A percentile compares a stretch with the other conserved stretches of the same genome.
Conservation (phyloP, 1,140 invertebrate genomes). For the Brachionus rubens region DNA sequence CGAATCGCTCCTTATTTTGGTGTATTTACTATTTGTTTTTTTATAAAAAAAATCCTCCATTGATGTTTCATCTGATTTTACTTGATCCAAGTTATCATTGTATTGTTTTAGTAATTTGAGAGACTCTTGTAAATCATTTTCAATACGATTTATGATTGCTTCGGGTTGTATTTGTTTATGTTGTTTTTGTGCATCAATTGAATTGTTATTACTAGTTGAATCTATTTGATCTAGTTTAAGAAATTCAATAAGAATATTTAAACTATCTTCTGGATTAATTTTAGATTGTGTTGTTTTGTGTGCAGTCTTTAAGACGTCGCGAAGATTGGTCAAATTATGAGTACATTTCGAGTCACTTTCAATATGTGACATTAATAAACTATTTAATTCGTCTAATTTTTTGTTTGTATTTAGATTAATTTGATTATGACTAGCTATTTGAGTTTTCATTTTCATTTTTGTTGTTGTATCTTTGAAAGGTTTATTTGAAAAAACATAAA, state of each 20-base stretch:
- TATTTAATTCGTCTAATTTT: conserved; percentile 17
- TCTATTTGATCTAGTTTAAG: not conserved
- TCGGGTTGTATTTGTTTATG: not conserved
- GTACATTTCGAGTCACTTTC: not conserved
- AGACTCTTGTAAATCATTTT: conserved; percentile 33
- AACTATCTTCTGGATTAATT: conserved; percentile 1
- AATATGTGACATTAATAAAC: conserved; percentile 18
- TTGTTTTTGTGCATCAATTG: not conserved
- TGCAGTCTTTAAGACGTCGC: not conserved
- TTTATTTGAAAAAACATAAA: no score
- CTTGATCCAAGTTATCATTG: not conserved
- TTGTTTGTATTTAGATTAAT: not conserved
- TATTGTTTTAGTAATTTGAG: conserved; percentile 16
- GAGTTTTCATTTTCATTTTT: conserved; percentile 18
- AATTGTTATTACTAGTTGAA: conserved; percentile 28
- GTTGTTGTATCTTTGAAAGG: no score
- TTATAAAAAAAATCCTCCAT: not conserved
- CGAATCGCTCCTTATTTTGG: not conserved
- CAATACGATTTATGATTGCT: not conserved
- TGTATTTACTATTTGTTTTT: not conserved
- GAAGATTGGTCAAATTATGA: conserved; percentile 6
- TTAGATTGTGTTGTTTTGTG: not conserved
- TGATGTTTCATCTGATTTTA: not conserved
- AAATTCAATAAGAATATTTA: conserved; percentile 28
- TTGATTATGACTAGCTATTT: not conserved